Evolutionary conservation across 1,140 invertebrate genomes (phyloP).

Genomic region (Eurytemora carolleeae): DNA sequence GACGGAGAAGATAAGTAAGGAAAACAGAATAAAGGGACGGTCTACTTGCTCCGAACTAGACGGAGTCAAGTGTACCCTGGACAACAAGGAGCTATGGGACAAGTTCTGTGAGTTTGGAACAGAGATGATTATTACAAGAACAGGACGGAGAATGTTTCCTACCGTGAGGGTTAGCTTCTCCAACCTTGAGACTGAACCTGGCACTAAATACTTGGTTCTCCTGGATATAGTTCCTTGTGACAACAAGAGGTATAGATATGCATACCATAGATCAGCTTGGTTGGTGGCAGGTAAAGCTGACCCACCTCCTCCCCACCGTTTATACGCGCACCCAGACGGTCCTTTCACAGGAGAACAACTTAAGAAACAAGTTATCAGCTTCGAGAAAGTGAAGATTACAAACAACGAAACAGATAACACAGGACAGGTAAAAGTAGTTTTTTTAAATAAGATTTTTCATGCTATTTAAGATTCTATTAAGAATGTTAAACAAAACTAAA

Average conservation of each 20-base stretch:
- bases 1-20: too few relatives aligned
- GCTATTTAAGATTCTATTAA: too few relatives aligned
- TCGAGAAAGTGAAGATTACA: constrained; percentile 49
- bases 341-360: constrained; percentile 81
- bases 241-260: constrained; percentile 44
- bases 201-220: constrained; percentile 35
- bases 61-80: too few relatives aligned
- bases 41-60: too few relatives aligned
- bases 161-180: constrained; percentile 39
- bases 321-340: constrained; percentile 92
- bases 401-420: constrained; percentile 47
- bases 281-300: constrained; percentile 46
- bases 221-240: constrained; percentile 44
- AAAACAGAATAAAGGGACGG: too few relatives aligned
- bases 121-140: constrained; percentile 99
- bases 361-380: constrained; percentile 43
- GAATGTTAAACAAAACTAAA: too few relatives aligned
- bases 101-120: constrained; percentile 87
- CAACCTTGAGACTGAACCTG: constrained; percentile 30
- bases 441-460: too few relatives aligned
- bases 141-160: constrained; percentile 66
- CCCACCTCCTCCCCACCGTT: constrained; percentile 71
- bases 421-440: constrained; percentile 42
- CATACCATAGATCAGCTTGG: constrained; percentile 46
- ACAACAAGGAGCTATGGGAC: constrained; percentile 77